phyloP scores from a whole-genome alignment of 2,888 invertebrate genomes.

The Plagiodera versicolora region DNA sequence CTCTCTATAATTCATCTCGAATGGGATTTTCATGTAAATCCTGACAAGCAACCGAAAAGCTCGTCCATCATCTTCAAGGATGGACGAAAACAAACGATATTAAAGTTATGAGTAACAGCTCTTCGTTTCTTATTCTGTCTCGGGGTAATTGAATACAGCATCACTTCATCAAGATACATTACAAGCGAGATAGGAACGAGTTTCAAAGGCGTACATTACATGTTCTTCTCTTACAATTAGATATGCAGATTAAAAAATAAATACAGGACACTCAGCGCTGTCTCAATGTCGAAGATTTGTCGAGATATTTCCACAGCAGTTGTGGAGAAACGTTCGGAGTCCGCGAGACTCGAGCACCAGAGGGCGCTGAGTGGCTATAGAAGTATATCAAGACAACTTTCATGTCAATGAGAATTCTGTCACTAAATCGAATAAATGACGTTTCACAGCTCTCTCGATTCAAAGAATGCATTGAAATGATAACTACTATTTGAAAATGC shows the following conservation, averaged over 20 bases:
- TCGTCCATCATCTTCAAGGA: constrained; percentile 18
- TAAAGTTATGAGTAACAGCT: constrained; percentile 26
- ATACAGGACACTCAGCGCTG: constrained; percentile 16
- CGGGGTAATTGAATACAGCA: constrained; percentile 27
- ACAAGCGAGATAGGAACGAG: constrained; percentile 21
- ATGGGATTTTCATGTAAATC: constrained; percentile 1
- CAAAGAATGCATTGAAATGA: too few species aligned
- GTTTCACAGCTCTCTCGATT: too few species aligned
- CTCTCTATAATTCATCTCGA: constrained; percentile 1
- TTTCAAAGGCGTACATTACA: constrained; percentile 22
- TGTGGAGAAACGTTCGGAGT: not conserved
- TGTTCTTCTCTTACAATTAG: constrained; percentile 15
- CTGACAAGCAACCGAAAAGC: constrained; percentile 8
- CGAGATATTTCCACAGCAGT: not conserved
- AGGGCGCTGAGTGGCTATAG: not conserved
- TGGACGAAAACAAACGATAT: constrained; percentile 23
- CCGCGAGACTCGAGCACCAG: not conserved
- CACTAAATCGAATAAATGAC: too few species aligned
- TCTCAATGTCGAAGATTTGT: constrained; percentile 7
- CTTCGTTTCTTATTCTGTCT: constrained; percentile 17
- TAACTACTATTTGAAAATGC: too few species aligned
- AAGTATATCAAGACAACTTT: too few species aligned
- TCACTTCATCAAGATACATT: constrained; percentile 28
- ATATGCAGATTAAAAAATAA: constrained; percentile 14
- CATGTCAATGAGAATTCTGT: too few species aligned